Evolutionary conservation across 2,888 invertebrate species (phyloP), one percentile per base, ranked within the genome.

Genomic region (Maniola hyperantus): DNA sequence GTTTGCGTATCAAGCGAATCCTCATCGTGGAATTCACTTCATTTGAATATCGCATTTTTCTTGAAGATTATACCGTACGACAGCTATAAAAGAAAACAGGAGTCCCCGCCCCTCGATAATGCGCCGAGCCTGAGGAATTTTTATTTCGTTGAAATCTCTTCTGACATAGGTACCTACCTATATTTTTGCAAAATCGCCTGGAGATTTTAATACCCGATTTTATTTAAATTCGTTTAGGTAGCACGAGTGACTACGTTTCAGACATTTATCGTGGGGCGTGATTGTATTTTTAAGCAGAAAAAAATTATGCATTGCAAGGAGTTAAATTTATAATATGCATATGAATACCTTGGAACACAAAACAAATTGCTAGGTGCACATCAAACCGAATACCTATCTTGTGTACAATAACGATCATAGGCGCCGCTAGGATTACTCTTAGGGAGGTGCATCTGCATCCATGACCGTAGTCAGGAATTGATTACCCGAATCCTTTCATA

Each of bases 1-100:
- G 80, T 84, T 84, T 84, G 79, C 81, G 80, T 84, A 84, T 85
- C 84, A 83, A 84, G 83, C 77, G 84, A 87, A 85, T 85, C 85
- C 84, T 87, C 84, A 84, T 81, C 76, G 76, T 81, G 84, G 91
- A 92, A 92, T 92, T 90, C 82, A 81, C 89, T 89, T 92, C 90
- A 92, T 92, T 92, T 92, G 91, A 92, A 91, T 91, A 92, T 92
- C 88, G 88, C 91, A 91, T 92, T 92, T 92, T 92, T 92, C 90
- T 88, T 85, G 85, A 91, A 92, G 92, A 92, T 92, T 92, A 92
- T 92, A 91, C 89, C 88, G 89, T 88, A 91, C 90, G 91, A 90
- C 91, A 90, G 89, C 91, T 85, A 91, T 92, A 92, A 93, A 93
- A 89, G 90, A 91, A 92, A 91, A 91, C 91, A 91, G 90, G 81